A percentile compares a stretch with the other conserved stretches of the same genome.
These are phyloP conservation scores for Agrotis puta DNA, from an alignment of 2,888 invertebrate genomes.

Conservation along the genomic window DNA sequence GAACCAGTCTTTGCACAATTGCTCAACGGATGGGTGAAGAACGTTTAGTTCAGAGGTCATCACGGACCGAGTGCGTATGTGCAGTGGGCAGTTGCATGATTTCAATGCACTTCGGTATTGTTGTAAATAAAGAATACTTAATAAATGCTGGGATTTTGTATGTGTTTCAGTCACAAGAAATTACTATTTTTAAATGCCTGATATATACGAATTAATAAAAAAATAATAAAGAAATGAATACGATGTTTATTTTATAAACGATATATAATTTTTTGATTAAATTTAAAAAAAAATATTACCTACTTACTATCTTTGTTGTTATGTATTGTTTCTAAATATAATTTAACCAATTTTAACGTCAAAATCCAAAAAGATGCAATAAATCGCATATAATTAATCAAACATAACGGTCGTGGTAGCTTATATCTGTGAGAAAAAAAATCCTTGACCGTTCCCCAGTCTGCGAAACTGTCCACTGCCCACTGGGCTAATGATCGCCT, in stretches of 20 bases:
- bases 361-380: not conserved
- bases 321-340: not conserved
- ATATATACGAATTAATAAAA: too few relatives aligned
- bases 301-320: too few relatives aligned
- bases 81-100: slow-evolving; percentile 66
- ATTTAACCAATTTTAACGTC: not conserved
- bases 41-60: slow-evolving; percentile 82
- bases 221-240: too few relatives aligned
- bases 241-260: too few relatives aligned
- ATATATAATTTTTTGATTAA: too few relatives aligned
- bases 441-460: slow-evolving; percentile 81
- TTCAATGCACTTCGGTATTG: slow-evolving; percentile 66
- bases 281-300: too few relatives aligned
- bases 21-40: slow-evolving; percentile 75
- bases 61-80: slow-evolving; percentile 63
- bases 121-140: slow-evolving; percentile 53
- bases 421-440: slow-evolving; percentile 84
- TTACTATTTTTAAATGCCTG: too few relatives aligned
- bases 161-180: too few relatives aligned
- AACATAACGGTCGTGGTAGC: slow-evolving; percentile 77
- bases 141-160: slow-evolving; percentile 20
- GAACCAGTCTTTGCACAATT: slow-evolving; percentile 83
- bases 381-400: slow-evolving; percentile 70
- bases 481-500: slow-evolving; percentile 87
- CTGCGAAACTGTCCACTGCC: slow-evolving; percentile 82